Conservation (phyloP, 2,113 vertebrate genomes). For the Meles meles region DNA sequence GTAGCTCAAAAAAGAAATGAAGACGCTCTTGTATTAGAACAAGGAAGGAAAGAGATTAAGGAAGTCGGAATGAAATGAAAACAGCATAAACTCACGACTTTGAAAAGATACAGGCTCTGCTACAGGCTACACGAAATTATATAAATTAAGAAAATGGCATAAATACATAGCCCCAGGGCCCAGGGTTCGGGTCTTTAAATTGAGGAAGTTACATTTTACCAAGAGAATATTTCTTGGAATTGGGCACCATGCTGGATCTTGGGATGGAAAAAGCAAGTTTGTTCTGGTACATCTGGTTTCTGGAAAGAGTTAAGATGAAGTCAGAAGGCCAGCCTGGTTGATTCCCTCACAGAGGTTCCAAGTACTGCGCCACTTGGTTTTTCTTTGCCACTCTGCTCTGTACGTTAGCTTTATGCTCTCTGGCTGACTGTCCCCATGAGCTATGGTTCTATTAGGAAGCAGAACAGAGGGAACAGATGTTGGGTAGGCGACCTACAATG, state of each 20-base stretch:
- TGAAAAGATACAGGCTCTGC: slow-evolving; percentile 1
- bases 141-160: background rate
- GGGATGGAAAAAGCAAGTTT: background rate
- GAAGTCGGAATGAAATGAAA: slow-evolving; percentile 9
- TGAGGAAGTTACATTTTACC: background rate
- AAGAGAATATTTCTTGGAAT: background rate
- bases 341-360: background rate
- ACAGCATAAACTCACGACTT: background rate
- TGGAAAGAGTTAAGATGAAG: background rate
- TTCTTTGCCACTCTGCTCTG: background rate
- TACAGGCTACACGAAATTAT: background rate
- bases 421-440: background rate
- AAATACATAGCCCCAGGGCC: background rate
- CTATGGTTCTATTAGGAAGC: background rate
- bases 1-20: slow-evolving; percentile 30
- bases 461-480: background rate
- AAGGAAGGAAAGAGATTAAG: background rate
- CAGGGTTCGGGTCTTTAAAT: background rate
- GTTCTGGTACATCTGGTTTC: background rate
- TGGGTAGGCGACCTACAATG: background rate
- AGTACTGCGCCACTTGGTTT: background rate
- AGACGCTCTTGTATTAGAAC: background rate
- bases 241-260: background rate
- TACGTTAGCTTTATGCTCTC: background rate
- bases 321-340: background rate